These are phyloP conservation scores for Odontothrips loti DNA, from an alignment of 2,888 invertebrate species.

Conservation along the genomic window DNA sequence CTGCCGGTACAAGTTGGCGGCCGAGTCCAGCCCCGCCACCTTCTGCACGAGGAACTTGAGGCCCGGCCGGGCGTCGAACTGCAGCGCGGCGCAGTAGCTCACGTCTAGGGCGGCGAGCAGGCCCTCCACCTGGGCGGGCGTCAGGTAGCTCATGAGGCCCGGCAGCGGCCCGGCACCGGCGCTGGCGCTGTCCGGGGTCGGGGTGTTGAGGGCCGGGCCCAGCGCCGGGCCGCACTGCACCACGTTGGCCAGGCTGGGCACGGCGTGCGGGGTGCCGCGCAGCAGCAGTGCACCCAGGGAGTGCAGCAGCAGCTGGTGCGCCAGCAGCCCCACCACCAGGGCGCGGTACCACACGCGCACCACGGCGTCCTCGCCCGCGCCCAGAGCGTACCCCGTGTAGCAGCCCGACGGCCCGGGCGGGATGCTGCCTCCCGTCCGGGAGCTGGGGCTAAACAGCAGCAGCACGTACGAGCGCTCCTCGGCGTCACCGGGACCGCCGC, in stretches of 20 bases:
- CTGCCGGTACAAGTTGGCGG: constrained; percentile 88
- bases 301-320: constrained; percentile 89
- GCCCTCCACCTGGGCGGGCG: constrained; percentile 61
- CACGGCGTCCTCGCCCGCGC: constrained; percentile 63
- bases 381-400: constrained; percentile 40
- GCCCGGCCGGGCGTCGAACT: constrained; percentile 86
- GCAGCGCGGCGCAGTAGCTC: constrained; percentile 75
- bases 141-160: constrained; percentile 48
- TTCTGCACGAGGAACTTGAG: constrained; percentile 92
- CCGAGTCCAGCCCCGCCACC: constrained; percentile 78
- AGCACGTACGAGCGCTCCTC: constrained; percentile 46
- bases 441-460: constrained; percentile 39
- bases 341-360: constrained; percentile 82
- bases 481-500: constrained; percentile 45
- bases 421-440: constrained; percentile 32
- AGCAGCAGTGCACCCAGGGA: constrained; percentile 82
- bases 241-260: constrained; percentile 52
- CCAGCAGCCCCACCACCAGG: constrained; percentile 80
- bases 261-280: constrained; percentile 63
- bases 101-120: constrained; percentile 73
- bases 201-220: constrained; percentile 39
- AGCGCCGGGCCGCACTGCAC: constrained; percentile 44
- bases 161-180: constrained; percentile 40
- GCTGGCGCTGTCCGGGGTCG: constrained; percentile 40
- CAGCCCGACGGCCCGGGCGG: constrained; percentile 54